Conservation (phyloP, 2,113 vertebrate species). For the Semicossyphus pulcher region DNA sequence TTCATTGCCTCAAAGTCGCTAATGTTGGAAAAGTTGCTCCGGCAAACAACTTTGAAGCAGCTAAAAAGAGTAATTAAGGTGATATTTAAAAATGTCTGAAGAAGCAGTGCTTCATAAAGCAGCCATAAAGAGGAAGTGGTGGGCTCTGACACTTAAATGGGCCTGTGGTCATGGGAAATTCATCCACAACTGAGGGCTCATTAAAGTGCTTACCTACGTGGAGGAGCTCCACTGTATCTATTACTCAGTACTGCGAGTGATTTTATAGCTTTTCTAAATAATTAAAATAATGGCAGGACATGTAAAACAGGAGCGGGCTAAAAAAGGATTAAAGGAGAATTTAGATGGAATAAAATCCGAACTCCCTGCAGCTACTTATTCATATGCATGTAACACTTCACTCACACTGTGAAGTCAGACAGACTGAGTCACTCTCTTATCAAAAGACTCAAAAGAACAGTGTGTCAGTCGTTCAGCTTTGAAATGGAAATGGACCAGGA, state of each 20-base stretch:
- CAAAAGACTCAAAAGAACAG: slow-evolving; percentile 28
- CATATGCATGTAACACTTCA: slow-evolving; percentile 38
- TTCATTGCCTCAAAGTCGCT: slow-evolving; percentile 44
- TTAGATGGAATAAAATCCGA: slow-evolving; percentile 23
- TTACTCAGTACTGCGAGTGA: slow-evolving; percentile 38
- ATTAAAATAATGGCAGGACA: slow-evolving; percentile 25
- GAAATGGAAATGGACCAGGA: slow-evolving; percentile 7
- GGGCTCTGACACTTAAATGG: slow-evolving; percentile 48
- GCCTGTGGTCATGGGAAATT: slow-evolving; percentile 45
- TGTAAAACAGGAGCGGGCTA: slow-evolving; percentile 20
- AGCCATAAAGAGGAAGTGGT: slow-evolving; percentile 41
- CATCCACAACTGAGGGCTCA: slow-evolving; percentile 45
- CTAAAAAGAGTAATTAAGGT: slow-evolving; percentile 26
- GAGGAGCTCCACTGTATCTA: slow-evolving; percentile 18
- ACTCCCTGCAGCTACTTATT: slow-evolving; percentile 31
- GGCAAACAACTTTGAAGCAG: slow-evolving; percentile 26
- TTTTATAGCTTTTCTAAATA: slow-evolving; percentile 42
- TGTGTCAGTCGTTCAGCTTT: slow-evolving; percentile 19
- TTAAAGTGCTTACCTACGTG: slow-evolving; percentile 45
- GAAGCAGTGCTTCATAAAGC: slow-evolving; percentile 46
- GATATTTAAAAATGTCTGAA: slow-evolving; percentile 36
- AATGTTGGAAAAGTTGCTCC: slow-evolving; percentile 40
- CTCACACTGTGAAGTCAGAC: not conserved
- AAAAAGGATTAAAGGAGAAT: slow-evolving; percentile 32
- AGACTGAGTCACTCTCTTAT: slow-evolving; percentile 32